Conservation (phyloP, 1,140 invertebrate species). For the Pseudomyrmex dendroicus region DNA sequence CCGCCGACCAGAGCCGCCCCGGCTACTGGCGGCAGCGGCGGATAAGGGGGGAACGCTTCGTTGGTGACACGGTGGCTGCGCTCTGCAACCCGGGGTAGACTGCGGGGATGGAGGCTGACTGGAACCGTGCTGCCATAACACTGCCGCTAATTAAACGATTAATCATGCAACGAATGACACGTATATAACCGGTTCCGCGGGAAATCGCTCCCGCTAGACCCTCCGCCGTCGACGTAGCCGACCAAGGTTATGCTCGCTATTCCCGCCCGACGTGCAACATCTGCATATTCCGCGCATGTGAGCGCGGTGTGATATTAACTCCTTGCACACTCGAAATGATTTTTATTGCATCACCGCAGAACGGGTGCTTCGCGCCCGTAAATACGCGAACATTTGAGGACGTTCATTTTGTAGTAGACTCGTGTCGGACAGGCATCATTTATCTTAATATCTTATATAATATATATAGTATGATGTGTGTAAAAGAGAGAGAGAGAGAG, state of each 20-base stretch:
- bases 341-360: slow-evolving; percentile 18
- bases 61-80: slow-evolving; percentile 77
- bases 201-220: slow-evolving; percentile 73
- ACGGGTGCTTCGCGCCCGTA: background rate
- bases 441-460: slow-evolving; percentile 35
- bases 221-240: slow-evolving; percentile 46
- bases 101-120: slow-evolving; percentile 65
- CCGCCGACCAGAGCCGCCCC: slow-evolving; percentile 44
- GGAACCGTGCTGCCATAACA: slow-evolving; percentile 82
- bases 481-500: no score
- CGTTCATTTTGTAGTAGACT: slow-evolving; percentile 12
- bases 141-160: slow-evolving; percentile 85
- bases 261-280: slow-evolving; percentile 75
- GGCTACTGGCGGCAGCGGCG: background rate
- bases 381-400: slow-evolving; percentile 9
- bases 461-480: no score
- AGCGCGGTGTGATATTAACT: slow-evolving; percentile 42
- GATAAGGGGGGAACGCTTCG: slow-evolving; percentile 55
- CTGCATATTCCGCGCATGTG: slow-evolving; percentile 74
- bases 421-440: background rate
- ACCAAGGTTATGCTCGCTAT: slow-evolving; percentile 70
- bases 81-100: slow-evolving; percentile 45
- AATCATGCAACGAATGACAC: slow-evolving; percentile 84
- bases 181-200: slow-evolving; percentile 78
- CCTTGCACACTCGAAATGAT: slow-evolving; percentile 36